phyloP scores from a whole-genome alignment of 2,797 vertebrate species.

The Syngnathus rostellatus region DNA sequence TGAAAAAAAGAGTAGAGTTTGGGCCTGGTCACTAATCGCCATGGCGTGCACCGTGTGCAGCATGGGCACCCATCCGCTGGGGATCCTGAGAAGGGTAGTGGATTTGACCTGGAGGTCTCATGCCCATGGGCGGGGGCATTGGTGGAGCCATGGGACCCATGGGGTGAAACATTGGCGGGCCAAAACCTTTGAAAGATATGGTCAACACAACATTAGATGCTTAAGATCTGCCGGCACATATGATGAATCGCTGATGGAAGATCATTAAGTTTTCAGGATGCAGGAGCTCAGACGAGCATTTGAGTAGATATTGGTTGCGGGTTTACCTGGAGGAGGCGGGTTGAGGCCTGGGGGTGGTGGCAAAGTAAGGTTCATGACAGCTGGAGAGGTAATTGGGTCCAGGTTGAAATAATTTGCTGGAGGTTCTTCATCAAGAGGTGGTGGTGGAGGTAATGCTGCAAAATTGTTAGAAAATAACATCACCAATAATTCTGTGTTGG shows the following conservation, averaged over 20 bases:
- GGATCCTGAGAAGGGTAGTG: conserved; percentile 98
- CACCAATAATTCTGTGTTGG: too few species aligned
- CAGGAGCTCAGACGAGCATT: not conserved
- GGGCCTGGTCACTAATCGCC: conserved; percentile 38
- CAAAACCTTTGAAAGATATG: conserved; percentile 74
- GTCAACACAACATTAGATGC: not conserved
- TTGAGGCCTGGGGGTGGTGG: conserved; percentile 93
- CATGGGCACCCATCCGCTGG: conserved; percentile 95
- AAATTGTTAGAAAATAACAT: conserved; percentile 2
- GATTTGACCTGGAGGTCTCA: conserved; percentile 93
- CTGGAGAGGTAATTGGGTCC: conserved; percentile 80
- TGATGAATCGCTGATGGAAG: not conserved
- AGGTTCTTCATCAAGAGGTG: conserved; percentile 83
- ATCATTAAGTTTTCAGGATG: not conserved
- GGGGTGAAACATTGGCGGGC: conserved; percentile 78
- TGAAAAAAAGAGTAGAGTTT: conserved; percentile 8
- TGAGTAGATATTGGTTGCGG: not conserved
- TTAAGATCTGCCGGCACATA: too few species aligned
- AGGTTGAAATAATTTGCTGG: conserved; percentile 97
- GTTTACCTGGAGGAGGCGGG: conserved; percentile 84
- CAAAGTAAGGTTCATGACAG: conserved; percentile 86
- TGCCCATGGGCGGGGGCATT: conserved; percentile 83
- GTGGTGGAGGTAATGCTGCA: conserved; percentile 87
- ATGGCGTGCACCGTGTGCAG: conserved; percentile 64
- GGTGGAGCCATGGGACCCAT: conserved; percentile 90